Evolutionary conservation across 2,888 invertebrate species (phyloP), one percentile per base, ranked within the genome.

Genomic region (Catocala fraxini): DNA sequence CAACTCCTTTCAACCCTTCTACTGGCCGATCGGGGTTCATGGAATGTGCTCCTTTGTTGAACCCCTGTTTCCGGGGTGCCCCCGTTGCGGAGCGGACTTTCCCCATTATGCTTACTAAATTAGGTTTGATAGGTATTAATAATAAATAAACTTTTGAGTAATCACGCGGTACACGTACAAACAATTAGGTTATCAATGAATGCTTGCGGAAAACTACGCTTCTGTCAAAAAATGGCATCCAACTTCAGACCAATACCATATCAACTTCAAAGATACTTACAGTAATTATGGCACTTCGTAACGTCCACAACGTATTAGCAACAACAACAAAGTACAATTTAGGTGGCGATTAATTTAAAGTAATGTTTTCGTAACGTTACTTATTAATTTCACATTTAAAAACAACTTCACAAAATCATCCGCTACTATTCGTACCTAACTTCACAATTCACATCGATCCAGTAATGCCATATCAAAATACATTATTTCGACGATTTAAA

Each of bases 11-110:
- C 58, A 98, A 91, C 0, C 96, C 97, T 80, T 96, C 96, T 12
- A 95, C 96, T 11, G 96, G 95, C 56, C 98, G 95, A 75, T 99
- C 98, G 25, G 99, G 98, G 89, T 99, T 99, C 98, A 99, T 98
- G 59, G 98, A 98, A 93, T 99, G 99, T 42, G 96, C 96, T 42
- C 98, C 97, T 82, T 96, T 96, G 83, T 98, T 98, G 83, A 98
- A 96, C 54, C 97, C 97, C 94, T 98, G 96, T 83, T 96, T 97
- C 10, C 97, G 96, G 93, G 97, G 97, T 39, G 97, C 95, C 57
- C 97, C 97, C 82, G 95, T 88, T 0, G 95, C 90, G 64, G 97
- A 97, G 63, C 96, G 95, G 70, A 97, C 96, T 94, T 97, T 98
- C 43, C 96, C 96, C 98, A 98, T 98, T 71, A 41, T 88, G 45